These are phyloP conservation scores for Physella acuta DNA, from an alignment of 1,140 invertebrate genomes.

Conservation along the genomic window DNA sequence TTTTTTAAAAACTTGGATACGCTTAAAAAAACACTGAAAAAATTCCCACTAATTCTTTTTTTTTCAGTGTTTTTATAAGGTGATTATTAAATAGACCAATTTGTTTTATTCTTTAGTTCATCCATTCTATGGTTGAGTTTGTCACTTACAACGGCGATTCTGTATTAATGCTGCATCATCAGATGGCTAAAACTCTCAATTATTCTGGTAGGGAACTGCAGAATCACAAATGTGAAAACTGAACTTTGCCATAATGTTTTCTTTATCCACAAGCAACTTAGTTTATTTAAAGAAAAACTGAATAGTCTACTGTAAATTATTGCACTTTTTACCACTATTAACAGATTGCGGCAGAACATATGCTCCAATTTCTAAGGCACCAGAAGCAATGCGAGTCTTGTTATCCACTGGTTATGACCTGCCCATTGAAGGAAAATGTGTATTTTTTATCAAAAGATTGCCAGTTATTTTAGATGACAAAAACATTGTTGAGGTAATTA, in stretches of 20 bases:
- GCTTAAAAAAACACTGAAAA: no score
- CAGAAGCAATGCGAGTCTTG: not conserved
- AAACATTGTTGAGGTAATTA: constrained; percentile 11
- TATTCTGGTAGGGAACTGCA: not conserved
- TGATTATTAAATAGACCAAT: no score
- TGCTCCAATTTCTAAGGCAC: not conserved
- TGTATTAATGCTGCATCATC: no score
- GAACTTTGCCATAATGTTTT: not conserved
- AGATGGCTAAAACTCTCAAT: no score
- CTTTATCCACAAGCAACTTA: no score
- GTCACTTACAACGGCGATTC: no score
- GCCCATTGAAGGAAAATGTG: constrained; percentile 9
- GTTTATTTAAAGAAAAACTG: not conserved
- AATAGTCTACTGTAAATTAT: not conserved
- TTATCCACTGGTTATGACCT: not conserved
- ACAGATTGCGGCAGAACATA: constrained; percentile 18
- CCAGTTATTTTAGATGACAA: constrained; percentile 12
- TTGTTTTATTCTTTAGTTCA: no score
- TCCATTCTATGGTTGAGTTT: no score
- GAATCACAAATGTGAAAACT: not conserved
- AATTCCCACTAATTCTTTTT: no score
- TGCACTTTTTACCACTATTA: not conserved
- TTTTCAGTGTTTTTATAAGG: no score
- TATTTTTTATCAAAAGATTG: constrained; percentile 8
- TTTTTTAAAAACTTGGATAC: no score